Percentiles rank a stretch among this genome's conserved stretches.
Evolutionary conservation across 1,140 invertebrate genomes (phyloP).

Genomic region (Hestina assimilis): DNA sequence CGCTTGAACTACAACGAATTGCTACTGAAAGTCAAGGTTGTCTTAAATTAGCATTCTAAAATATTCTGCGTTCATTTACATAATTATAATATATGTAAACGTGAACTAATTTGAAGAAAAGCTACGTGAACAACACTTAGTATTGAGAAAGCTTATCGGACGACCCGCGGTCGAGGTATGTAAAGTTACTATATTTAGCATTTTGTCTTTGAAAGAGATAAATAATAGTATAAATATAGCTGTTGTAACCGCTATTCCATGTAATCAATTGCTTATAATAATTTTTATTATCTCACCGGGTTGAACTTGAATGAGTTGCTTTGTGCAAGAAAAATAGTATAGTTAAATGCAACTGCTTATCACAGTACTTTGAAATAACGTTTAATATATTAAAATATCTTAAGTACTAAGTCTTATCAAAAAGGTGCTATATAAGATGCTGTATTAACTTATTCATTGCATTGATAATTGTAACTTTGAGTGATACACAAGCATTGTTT

Average conservation of each 20-base stretch:
- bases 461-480: slow-evolving; percentile 15
- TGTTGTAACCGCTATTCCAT: too few species aligned
- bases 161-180: slow-evolving; percentile 3
- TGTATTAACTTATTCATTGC: slow-evolving; percentile 3
- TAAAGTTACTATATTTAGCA: slow-evolving; percentile 5
- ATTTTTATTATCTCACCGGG: slow-evolving; percentile 3
- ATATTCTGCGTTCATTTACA: background rate
- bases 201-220: slow-evolving; percentile 13
- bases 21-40: background rate
- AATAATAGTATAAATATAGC: slow-evolving; percentile 10
- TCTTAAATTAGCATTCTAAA: background rate
- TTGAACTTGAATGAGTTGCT: slow-evolving; percentile 13
- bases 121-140: background rate
- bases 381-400: slow-evolving; percentile 11
- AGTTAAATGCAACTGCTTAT: background rate
- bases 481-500: slow-evolving; percentile 4
- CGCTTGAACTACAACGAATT: background rate
- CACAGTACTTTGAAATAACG: background rate
- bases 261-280: slow-evolving; percentile 4
- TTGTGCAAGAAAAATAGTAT: background rate
- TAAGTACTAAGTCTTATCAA: slow-evolving; percentile 18
- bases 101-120: background rate
- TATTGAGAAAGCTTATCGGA: background rate
- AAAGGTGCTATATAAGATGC: slow-evolving; percentile 20
- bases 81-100: background rate